These are phyloP conservation scores for Petrocephalus microphthalmus DNA, from an alignment of 2,113 vertebrate species.

Conservation along the genomic window DNA sequence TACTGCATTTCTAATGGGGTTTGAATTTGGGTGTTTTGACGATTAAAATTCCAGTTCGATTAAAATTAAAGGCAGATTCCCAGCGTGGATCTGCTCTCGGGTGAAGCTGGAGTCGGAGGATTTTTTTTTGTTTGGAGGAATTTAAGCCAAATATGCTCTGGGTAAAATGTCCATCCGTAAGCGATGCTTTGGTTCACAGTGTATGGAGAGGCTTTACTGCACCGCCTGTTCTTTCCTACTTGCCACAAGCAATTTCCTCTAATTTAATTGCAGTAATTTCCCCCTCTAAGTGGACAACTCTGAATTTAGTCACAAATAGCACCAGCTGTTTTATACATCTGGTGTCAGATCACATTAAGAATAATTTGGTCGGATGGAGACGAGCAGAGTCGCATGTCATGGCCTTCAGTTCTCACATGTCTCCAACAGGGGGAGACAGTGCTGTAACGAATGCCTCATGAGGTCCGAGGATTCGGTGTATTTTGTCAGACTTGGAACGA, in stretches of 20 bases:
- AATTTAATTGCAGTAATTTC: conserved; percentile 9
- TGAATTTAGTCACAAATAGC: conserved; percentile 13
- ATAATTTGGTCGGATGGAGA: conserved; percentile 14
- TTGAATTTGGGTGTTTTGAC: neutral
- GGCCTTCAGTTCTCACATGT: neutral
- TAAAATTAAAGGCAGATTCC: neutral
- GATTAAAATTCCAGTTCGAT: neutral
- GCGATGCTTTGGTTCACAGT: neutral
- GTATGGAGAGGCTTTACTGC: neutral
- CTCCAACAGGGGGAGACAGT: conserved; percentile 26
- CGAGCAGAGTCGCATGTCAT: neutral
- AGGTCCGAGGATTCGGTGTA: neutral
- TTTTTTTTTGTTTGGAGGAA: neutral
- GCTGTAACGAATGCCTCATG: neutral
- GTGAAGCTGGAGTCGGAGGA: neutral
- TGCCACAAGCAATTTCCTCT: neutral
- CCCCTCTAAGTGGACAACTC: conserved; percentile 5
- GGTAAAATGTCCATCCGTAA: neutral
- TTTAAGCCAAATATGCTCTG: neutral
- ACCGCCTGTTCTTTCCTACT: neutral
- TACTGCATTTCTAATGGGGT: neutral
- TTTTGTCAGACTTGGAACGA: conserved; percentile 1
- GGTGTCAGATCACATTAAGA: conserved; percentile 14
- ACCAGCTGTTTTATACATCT: conserved; percentile 23
- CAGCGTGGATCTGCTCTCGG: neutral